phyloP scores from a whole-genome alignment of 1,140 invertebrate species.

The Rhopalosiphum padi region DNA sequence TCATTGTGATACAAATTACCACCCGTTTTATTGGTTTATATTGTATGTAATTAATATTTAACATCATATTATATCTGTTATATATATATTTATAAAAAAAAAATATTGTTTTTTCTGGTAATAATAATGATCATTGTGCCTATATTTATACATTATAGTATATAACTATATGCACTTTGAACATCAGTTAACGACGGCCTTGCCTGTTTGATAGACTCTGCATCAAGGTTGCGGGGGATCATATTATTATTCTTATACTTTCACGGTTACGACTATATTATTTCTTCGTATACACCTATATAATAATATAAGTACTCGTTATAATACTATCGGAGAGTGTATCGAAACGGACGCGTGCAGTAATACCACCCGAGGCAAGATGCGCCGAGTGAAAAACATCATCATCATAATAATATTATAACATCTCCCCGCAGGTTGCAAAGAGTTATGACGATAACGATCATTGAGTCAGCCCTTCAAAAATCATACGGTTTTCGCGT shows the following conservation, averaged over 20 bases:
- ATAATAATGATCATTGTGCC: background rate
- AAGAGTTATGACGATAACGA: background rate
- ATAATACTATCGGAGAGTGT: background rate
- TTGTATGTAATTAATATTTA: background rate
- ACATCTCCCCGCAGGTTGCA: background rate
- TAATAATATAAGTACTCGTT: background rate
- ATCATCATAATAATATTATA: background rate
- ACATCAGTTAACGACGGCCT: background rate
- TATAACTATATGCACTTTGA: background rate
- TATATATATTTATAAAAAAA: background rate
- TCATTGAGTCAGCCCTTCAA: background rate
- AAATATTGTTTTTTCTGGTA: background rate
- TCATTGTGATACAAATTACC: background rate
- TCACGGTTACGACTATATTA: slow-evolving; percentile 13
- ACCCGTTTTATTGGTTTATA: background rate
- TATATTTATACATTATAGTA: background rate
- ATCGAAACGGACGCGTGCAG: background rate
- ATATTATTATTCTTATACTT: slow-evolving; percentile 12
- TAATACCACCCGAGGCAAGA: background rate
- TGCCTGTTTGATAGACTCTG: background rate
- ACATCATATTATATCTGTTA: background rate
- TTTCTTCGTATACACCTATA: background rate
- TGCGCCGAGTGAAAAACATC: background rate
- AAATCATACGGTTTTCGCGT: background rate
- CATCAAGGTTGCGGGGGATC: slow-evolving; percentile 8